Conservation (phyloP, 2,888 invertebrate genomes). For the Nymphalis c-album region DNA sequence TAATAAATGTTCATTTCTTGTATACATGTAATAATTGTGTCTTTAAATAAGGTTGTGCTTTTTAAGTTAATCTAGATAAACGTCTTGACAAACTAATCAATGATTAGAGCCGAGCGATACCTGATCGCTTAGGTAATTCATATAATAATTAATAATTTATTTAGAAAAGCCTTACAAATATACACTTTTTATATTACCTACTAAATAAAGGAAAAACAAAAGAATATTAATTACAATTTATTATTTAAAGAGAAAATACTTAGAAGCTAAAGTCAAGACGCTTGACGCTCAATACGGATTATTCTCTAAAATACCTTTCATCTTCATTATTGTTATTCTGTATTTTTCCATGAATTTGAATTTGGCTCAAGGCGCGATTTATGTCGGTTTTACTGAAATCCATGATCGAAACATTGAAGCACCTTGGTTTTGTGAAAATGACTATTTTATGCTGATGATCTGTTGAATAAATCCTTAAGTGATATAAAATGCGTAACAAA, state of each 20-base stretch:
- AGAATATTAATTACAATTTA: not conserved
- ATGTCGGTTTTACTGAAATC: conserved; percentile 53
- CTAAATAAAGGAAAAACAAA: too few species aligned
- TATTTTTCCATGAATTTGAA: conserved; percentile 58
- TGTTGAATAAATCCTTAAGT: conserved; percentile 9
- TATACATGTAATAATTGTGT: too few species aligned
- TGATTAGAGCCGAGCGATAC: too few species aligned
- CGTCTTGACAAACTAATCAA: too few species aligned
- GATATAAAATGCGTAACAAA: conserved; percentile 5
- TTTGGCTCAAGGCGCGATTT: conserved; percentile 65
- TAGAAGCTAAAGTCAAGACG: not conserved
- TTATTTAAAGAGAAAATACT: not conserved
- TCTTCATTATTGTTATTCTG: conserved; percentile 1
- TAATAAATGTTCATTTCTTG: too few species aligned
- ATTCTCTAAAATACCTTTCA: not conserved
- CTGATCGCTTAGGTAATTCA: too few species aligned
- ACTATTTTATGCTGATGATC: conserved; percentile 61
- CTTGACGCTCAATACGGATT: not conserved
- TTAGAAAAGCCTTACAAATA: too few species aligned
- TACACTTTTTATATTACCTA: too few species aligned
- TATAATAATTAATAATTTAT: too few species aligned
- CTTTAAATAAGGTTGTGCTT: too few species aligned
- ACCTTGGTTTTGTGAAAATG: conserved; percentile 56
- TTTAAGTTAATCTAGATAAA: too few species aligned
- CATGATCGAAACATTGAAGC: conserved; percentile 58